Percentiles rank a stretch among this genome's conserved stretches.
These are phyloP conservation scores for Lasioglossum lativentre DNA, from an alignment of 2,888 invertebrate species.

Conservation along the genomic window DNA sequence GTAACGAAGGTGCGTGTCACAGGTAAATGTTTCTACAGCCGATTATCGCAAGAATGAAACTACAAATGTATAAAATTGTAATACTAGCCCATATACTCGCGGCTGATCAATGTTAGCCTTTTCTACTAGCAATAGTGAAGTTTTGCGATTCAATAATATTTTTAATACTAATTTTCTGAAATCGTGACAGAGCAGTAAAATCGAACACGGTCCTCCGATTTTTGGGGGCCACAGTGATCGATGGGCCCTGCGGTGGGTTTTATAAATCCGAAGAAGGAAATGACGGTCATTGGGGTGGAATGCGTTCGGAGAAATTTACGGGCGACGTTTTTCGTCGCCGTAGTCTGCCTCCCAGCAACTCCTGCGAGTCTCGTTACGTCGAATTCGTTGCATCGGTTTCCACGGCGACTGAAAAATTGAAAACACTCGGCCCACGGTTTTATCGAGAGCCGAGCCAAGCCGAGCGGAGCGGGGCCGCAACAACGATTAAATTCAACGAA, in stretches of 20 bases:
- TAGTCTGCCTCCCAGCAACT: not conserved
- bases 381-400: not conserved
- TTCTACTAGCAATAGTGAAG: not conserved
- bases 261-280: slow-evolving; percentile 33
- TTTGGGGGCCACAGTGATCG: slow-evolving; percentile 1
- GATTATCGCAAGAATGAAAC: too few species aligned
- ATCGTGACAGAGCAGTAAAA: not conserved
- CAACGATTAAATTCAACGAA: slow-evolving; percentile 24
- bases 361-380: not conserved
- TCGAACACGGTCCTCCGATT: not conserved
- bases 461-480: not conserved
- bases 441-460: not conserved
- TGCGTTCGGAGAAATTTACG: slow-evolving; percentile 35
- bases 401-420: slow-evolving; percentile 12
- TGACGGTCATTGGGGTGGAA: slow-evolving; percentile 27
- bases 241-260: slow-evolving; percentile 18
- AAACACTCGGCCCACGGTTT: slow-evolving; percentile 4
- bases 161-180: not conserved
- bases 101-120: not conserved
- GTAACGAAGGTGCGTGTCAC: too few species aligned
- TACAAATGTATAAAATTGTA: too few species aligned
- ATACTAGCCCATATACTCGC: not conserved
- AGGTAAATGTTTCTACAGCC: too few species aligned
- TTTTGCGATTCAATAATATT: not conserved
- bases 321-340: slow-evolving; percentile 1